Evolutionary conservation across 1,140 invertebrate genomes (phyloP).

Genomic region (Penaeus indicus): DNA sequence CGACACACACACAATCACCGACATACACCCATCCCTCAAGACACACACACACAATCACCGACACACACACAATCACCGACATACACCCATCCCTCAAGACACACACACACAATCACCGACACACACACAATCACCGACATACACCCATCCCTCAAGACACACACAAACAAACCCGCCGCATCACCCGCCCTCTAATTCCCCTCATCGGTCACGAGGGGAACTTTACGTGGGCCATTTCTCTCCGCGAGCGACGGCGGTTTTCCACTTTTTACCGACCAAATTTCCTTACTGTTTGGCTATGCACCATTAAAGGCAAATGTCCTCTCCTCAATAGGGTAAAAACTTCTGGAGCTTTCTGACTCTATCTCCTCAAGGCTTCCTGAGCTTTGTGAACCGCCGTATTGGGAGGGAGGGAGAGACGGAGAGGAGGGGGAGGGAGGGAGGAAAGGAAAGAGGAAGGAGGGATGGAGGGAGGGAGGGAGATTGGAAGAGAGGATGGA

Average conservation of each 20-base stretch:
- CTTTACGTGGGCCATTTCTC: constrained; percentile 46
- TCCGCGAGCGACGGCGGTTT: constrained; percentile 39
- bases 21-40: too few species aligned
- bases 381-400: constrained; percentile 32
- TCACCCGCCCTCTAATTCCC: background rate
- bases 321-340: constrained; percentile 55
- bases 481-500: too few species aligned
- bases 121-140: too few species aligned
- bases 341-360: constrained; percentile 47
- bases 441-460: background rate
- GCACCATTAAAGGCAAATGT: constrained; percentile 59
- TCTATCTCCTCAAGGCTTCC: constrained; percentile 55
- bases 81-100: too few species aligned
- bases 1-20: too few species aligned
- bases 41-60: too few species aligned
- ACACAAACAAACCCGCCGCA: too few species aligned
- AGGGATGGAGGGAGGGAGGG: too few species aligned
- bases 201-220: background rate
- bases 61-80: too few species aligned
- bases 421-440: background rate
- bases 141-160: too few species aligned
- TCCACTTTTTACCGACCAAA: constrained; percentile 58
- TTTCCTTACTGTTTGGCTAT: constrained; percentile 63
- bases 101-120: too few species aligned
- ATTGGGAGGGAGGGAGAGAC: background rate